Percentiles rank a stretch among this genome's conserved stretches.
Evolutionary conservation across 2,113 vertebrate genomes (phyloP).

Genomic region (Callithrix jacchus): DNA sequence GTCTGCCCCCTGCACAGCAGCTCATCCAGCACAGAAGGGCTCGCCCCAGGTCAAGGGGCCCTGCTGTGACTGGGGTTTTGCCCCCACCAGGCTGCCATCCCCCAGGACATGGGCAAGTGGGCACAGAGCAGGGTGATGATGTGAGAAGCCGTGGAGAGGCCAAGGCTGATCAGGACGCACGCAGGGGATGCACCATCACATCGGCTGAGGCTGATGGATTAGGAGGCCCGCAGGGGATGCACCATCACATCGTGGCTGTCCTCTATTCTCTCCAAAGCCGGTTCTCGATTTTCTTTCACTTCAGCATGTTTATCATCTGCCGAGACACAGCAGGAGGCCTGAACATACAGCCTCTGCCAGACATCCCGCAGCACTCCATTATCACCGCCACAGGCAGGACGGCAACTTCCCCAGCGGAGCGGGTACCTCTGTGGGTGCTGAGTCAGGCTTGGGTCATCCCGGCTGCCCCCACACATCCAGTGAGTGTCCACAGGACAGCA

Average conservation of each 20-base stretch:
- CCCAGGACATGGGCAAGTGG: neutral
- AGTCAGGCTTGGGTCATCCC: neutral
- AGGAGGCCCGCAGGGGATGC: neutral
- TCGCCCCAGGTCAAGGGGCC: rapidly evolving
- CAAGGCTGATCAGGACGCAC: rapidly evolving
- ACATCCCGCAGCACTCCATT: rapidly evolving
- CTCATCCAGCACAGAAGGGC: neutral
- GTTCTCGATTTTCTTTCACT: conserved; percentile 14
- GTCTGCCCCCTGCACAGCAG: neutral
- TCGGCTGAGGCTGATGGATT: too few species aligned
- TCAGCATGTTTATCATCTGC: conserved; percentile 41
- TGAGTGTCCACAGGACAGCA: rapidly evolving
- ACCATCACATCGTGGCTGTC: conserved; percentile 36
- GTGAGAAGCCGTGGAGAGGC: neutral
- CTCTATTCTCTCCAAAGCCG: neutral
- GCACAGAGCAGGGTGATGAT: neutral
- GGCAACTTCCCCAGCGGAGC: neutral
- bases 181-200: conserved; percentile 71
- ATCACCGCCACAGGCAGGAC: rapidly evolving
- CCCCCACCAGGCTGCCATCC: neutral
- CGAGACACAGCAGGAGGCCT: neutral
- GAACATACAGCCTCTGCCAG: rapidly evolving
- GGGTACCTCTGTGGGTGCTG: neutral
- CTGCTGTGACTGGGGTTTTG: too few species aligned
- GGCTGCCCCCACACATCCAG: neutral